Conservation (phyloP, 2,113 vertebrate genomes). For the Neoarius graeffei region DNA sequence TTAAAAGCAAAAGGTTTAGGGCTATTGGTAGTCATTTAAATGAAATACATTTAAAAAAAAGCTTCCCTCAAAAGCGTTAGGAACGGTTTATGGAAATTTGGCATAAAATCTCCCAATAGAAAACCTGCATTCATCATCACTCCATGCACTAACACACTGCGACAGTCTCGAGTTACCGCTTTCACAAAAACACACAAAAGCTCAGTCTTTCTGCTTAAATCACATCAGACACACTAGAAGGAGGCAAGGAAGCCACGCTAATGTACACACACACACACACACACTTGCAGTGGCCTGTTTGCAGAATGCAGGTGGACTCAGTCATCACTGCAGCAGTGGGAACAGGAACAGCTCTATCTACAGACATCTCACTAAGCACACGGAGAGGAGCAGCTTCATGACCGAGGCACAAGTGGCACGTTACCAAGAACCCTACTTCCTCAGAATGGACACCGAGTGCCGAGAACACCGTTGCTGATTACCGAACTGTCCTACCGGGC, state of each 20-base stretch:
- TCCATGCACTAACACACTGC: conserved; percentile 4
- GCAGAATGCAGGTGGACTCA: conserved; percentile 54
- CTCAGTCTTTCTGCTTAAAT: conserved; percentile 2
- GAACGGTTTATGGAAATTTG: background rate
- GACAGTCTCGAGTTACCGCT: background rate
- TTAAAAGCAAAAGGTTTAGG: conserved; percentile 19
- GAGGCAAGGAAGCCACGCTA: background rate
- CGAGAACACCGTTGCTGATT: background rate
- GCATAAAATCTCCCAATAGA: conserved; percentile 28
- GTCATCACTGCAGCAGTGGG: conserved; percentile 24
- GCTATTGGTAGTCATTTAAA: background rate
- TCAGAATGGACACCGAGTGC: background rate
- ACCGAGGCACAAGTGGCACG: background rate
- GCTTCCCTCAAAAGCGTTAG: background rate
- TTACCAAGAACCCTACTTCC: background rate
- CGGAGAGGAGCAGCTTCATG: background rate
- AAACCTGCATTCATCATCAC: conserved; percentile 43
- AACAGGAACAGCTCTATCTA: conserved; percentile 2
- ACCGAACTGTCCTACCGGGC: background rate
- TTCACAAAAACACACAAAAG: background rate
- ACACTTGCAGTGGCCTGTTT: conserved; percentile 36
- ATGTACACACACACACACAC: conserved; percentile 29
- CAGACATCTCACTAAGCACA: background rate
- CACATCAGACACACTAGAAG: background rate
- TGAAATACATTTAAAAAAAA: background rate